Evolutionary conservation across 2,113 vertebrate genomes (phyloP).

Genomic region (Orientallactaga bullata): DNA sequence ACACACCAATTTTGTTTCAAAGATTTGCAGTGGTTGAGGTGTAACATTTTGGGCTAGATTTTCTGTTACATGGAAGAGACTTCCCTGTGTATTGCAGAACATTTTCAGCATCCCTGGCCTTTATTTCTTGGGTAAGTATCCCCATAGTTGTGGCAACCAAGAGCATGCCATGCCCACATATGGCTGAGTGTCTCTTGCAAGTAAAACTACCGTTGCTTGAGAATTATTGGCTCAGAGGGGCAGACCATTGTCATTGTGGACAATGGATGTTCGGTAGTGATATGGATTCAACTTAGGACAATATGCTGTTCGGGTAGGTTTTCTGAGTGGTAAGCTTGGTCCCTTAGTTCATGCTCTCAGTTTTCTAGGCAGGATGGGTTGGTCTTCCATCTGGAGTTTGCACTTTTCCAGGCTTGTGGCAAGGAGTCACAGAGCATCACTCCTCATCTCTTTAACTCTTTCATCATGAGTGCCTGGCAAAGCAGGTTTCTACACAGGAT

Average conservation of each 20-base stretch:
- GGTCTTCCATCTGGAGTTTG: neutral
- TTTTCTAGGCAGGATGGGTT: neutral
- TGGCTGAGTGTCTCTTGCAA: neutral
- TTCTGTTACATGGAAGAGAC: neutral
- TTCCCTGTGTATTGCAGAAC: neutral
- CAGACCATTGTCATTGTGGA: neutral
- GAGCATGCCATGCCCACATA: neutral
- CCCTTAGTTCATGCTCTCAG: neutral
- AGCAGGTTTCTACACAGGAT: neutral
- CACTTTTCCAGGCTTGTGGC: too few relatives aligned
- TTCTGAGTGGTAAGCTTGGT: neutral
- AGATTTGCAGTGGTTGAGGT: neutral
- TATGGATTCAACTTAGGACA: neutral
- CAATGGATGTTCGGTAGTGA: neutral
- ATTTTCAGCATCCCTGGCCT: neutral
- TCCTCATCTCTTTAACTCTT: neutral
- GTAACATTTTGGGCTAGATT: neutral
- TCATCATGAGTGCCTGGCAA: neutral
- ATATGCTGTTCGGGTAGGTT: neutral
- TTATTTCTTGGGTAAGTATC: neutral
- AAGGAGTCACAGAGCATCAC: neutral
- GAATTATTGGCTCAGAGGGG: neutral
- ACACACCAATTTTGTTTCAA: too few relatives aligned
- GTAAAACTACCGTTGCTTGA: neutral
- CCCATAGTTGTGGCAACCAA: too few relatives aligned